Evolutionary conservation across 2,797 vertebrate species (phyloP), one percentile per base, ranked within the genome.

Genomic region (Gymnoscopelus microlampas): DNA sequence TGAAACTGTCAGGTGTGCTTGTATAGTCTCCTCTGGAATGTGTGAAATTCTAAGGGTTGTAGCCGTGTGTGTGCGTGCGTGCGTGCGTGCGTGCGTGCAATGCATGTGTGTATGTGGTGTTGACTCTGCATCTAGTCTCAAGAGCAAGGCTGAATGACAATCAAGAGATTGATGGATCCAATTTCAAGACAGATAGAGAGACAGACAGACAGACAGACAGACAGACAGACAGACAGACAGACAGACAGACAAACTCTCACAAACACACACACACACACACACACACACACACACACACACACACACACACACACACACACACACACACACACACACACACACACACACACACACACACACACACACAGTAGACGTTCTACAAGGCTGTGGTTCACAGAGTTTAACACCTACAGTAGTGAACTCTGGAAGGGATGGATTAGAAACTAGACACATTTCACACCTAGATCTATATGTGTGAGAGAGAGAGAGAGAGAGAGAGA

Each of bases 21-120:
- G 39, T 44, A 44, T 44, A 77, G 76, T 76, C 69, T 14, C 60
- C 61, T 63, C 61, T 64, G 64, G 68, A 73, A 75, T 82, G 82
- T 82, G 77, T 70, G 74, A 77, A 72, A 74, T 74, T 70, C 39
- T 72, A 13, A 13, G 50, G 3, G 23, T 19, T 13, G 4, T 9
- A 14, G 51, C 47, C 11, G 63, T 59, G 23, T 57, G 50, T 54
- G 60, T 56, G 53, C 70, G 53, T 62, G 61, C 23, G 56, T 35
- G 58, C 32, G 58, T 5, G 58, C 6, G 58, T 7, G 58, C n/a
- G 13, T 26, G 32, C 11, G 24, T 26, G 29, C 5, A 59, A 24
- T 29, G 4, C 11, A 5, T 59, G 26, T 14, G 10, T 24, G 56
- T 68, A n/a, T 50, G 48, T 50, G 48, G 48, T 14, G 48, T 8